These are phyloP conservation scores for Blennius ocellaris DNA, from an alignment of 2,113 vertebrate genomes.

Conservation along the genomic window DNA sequence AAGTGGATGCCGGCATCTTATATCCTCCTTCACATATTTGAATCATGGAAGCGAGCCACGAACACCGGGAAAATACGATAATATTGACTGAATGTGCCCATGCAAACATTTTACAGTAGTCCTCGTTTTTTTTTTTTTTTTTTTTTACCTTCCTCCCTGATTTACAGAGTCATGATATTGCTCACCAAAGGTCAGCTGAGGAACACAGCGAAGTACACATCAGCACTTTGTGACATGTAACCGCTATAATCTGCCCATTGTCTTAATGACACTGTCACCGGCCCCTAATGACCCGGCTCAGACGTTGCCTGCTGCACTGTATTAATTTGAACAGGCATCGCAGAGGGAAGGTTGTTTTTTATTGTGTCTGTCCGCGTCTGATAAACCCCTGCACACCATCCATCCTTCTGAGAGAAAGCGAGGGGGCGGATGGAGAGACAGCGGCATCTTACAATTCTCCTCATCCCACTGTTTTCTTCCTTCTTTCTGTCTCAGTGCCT, in stretches of 20 bases:
- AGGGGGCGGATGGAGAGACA: constrained; percentile 46
- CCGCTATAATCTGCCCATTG: constrained; percentile 79
- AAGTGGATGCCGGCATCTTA: constrained; percentile 6
- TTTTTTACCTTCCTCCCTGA: constrained; percentile 30
- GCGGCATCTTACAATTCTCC: constrained; percentile 34
- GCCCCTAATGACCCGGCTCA: constrained; percentile 81
- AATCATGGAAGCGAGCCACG: constrained; percentile 15
- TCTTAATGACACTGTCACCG: constrained; percentile 82
- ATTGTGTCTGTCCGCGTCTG: constrained; percentile 84
- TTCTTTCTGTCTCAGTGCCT: constrained; percentile 35
- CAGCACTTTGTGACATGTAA: constrained; percentile 77
- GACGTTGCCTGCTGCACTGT: constrained; percentile 80
- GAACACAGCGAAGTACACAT: constrained; percentile 59
- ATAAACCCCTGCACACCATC: constrained; percentile 79
- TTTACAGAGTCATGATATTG: constrained; percentile 41
- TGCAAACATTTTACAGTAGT: constrained; percentile 9
- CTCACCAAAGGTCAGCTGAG: constrained; percentile 74
- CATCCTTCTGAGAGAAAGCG: constrained; percentile 68
- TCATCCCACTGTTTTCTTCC: constrained; percentile 58
- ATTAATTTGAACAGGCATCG: constrained; percentile 79
- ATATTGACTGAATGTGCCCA: constrained; percentile 8
- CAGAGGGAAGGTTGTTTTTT: constrained; percentile 84
- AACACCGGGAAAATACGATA: constrained; percentile 6
- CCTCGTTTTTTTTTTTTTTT: not conserved
- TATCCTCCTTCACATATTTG: constrained; percentile 23